Evolutionary conservation across 2,797 vertebrate genomes (phyloP).

Genomic region (Gallinago solitaria): DNA sequence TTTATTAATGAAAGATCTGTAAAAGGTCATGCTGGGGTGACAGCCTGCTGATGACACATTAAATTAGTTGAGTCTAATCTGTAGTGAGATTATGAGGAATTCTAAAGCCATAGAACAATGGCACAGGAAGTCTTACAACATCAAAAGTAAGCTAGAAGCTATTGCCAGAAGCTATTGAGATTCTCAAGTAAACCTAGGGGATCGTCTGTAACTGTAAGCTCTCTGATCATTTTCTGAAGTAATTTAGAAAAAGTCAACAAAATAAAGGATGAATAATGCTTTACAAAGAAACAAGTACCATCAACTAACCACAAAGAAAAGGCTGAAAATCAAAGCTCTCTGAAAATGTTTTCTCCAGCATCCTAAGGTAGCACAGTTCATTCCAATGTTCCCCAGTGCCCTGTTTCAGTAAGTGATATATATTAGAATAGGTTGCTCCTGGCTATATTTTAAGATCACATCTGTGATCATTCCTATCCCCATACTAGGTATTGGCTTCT

Average conservation of each 20-base stretch:
- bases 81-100: neutral
- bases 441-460: neutral
- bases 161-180: neutral
- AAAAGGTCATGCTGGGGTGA: neutral
- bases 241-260: neutral
- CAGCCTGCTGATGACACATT: neutral
- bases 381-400: neutral
- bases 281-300: neutral
- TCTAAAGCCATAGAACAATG: neutral
- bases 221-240: neutral
- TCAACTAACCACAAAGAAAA: neutral
- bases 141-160: neutral
- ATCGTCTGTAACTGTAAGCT: neutral
- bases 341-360: neutral
- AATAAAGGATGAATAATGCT: neutral
- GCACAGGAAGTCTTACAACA: neutral
- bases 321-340: neutral
- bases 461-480: neutral
- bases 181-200: neutral
- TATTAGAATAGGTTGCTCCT: neutral
- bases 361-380: neutral
- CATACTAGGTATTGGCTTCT: neutral
- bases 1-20: neutral
- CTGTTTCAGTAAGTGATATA: neutral
- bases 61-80: neutral